Evolutionary conservation across 2,888 invertebrate genomes (phyloP).

Genomic region (Sympetrum striolatum): DNA sequence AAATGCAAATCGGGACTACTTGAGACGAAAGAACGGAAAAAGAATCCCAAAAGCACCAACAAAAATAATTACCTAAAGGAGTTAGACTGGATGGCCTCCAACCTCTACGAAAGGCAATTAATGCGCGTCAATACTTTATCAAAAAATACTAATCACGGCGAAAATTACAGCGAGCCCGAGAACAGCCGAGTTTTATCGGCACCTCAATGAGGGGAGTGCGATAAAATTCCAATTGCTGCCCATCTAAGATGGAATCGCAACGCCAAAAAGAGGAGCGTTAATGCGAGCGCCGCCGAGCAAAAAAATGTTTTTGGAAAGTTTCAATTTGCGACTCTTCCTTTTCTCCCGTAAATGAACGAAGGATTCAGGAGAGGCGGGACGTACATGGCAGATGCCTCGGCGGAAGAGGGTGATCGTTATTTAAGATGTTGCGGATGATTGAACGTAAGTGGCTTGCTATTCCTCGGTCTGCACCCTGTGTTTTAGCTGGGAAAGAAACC

Average conservation of each 20-base stretch:
- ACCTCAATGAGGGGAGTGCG: background rate
- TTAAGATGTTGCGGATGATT: background rate
- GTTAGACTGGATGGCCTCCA: too few species aligned
- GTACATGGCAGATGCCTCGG: background rate
- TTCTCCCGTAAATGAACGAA: too few species aligned
- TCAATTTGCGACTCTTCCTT: background rate
- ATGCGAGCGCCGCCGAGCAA: background rate
- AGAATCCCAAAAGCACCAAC: too few species aligned
- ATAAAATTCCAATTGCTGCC: background rate
- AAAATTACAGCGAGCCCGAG: too few species aligned
- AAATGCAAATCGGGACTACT: too few species aligned
- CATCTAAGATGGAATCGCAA: background rate
- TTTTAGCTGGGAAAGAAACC: background rate
- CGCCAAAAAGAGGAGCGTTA: background rate
- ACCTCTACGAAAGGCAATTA: too few species aligned
- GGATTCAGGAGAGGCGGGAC: background rate
- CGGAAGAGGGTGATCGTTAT: background rate
- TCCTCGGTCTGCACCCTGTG: background rate
- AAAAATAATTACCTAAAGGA: too few species aligned
- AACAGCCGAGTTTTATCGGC: background rate
- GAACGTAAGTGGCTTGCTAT: background rate
- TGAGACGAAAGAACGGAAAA: too few species aligned
- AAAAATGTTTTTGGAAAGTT: background rate
- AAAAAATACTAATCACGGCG: too few species aligned
- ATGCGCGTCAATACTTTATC: too few species aligned